A percentile compares a stretch with the other conserved stretches of the same genome.
These are phyloP conservation scores for Gonioctena quinquepunctata DNA, from an alignment of 1,140 invertebrate species.

Conservation along the genomic window DNA sequence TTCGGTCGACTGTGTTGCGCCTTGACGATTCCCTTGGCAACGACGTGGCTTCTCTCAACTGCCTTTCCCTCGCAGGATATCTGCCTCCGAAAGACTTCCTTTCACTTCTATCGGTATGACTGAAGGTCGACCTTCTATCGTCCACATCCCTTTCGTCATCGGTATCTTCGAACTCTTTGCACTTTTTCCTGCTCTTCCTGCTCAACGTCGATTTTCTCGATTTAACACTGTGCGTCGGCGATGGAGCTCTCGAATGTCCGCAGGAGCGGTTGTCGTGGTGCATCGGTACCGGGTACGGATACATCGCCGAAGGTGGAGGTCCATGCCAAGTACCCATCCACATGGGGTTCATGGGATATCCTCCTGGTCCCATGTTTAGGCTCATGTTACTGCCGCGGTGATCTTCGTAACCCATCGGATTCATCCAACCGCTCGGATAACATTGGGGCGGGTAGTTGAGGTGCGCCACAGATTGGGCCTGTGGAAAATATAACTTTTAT, in stretches of 20 bases:
- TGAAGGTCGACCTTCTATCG: conserved; percentile 50
- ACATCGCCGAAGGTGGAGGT: conserved; percentile 55
- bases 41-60: conserved; percentile 35
- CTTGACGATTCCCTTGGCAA: conserved; percentile 35
- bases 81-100: conserved; percentile 38
- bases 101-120: conserved; percentile 33
- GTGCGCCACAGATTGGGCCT: conserved; percentile 75
- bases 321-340: conserved; percentile 60
- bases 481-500: conserved; percentile 36
- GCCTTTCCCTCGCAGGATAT: conserved; percentile 29
- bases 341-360: conserved; percentile 49
- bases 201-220: conserved; percentile 65
- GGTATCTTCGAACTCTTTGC: conserved; percentile 47
- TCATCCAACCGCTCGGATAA: conserved; percentile 56
- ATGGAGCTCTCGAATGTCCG: conserved; percentile 60
- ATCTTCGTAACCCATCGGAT: conserved; percentile 49
- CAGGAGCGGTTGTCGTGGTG: conserved; percentile 54
- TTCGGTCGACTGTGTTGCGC: conserved; percentile 25
- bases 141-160: conserved; percentile 54
- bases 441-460: conserved; percentile 63
- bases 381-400: conserved; percentile 69
- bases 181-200: conserved; percentile 51
- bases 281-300: conserved; percentile 53
- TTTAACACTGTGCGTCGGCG: conserved; percentile 70
- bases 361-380: conserved; percentile 61